These are phyloP conservation scores for Beroe ovata DNA, from an alignment of 37 sponge, comb jelly and placozoan species.

Conservation along the genomic window DNA sequence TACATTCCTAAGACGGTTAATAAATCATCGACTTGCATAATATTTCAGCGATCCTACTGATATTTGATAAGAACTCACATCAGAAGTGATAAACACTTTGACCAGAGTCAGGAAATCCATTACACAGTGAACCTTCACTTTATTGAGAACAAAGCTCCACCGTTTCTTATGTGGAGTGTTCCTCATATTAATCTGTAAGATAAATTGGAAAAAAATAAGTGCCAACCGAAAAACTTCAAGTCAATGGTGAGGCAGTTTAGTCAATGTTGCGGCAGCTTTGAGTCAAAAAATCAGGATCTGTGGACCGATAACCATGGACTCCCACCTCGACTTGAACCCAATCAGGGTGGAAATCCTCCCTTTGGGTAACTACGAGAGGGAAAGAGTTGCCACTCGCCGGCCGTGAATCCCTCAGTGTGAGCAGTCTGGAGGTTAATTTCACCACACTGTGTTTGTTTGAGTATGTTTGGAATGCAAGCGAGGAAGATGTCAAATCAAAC, in stretches of 20 bases:
- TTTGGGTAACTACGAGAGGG: conserved; percentile 40
- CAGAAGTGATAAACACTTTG: conserved; percentile 10
- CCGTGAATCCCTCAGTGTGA: conserved; percentile 5
- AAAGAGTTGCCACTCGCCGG: conserved; percentile 64
- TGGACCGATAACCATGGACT: no score
- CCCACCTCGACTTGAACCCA: conserved; percentile 26
- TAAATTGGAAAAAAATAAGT: not conserved
- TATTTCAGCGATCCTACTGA: no score
- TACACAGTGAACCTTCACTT: conserved; percentile 33
- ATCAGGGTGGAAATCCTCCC: conserved; percentile 15
- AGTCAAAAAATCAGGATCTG: no score
- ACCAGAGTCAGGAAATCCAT: conserved; percentile 60
- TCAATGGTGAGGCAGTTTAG: no score
- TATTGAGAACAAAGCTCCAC: conserved; percentile 61
- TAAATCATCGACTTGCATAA: no score
- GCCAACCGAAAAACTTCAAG: not conserved
- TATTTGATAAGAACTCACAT: no score
- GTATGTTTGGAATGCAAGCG: conserved; percentile 54
- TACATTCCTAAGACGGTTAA: no score
- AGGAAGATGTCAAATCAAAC: conserved; percentile 34
- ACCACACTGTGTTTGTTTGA: conserved; percentile 65
- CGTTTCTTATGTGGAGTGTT: conserved; percentile 40
- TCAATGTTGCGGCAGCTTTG: no score
- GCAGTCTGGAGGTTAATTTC: conserved; percentile 25
- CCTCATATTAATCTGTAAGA: conserved; percentile 46